Evolutionary conservation across 2,113 vertebrate genomes (phyloP).

Genomic region (Hypanus sabinus): DNA sequence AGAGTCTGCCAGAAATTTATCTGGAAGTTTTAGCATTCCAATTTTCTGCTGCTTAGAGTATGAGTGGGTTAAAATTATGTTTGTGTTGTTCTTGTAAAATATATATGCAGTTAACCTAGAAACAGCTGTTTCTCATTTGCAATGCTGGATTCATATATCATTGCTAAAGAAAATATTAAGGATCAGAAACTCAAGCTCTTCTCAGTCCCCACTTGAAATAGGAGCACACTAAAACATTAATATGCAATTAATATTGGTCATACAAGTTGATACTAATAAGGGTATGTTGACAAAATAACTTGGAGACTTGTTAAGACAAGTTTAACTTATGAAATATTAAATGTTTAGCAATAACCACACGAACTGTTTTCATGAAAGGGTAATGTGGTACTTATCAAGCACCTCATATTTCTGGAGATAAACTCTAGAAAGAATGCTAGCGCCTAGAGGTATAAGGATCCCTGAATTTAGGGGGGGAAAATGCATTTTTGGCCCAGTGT

Average conservation of each 20-base stretch:
- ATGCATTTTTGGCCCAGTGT: neutral
- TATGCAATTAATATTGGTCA: conserved; percentile 11
- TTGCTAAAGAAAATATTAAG: neutral
- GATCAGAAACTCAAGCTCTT: neutral
- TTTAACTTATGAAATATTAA: conserved; percentile 20
- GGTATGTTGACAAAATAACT: conserved; percentile 9
- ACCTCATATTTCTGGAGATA: neutral
- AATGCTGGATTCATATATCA: neutral
- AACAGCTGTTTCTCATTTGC: conserved; percentile 10
- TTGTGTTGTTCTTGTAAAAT: conserved; percentile 5
- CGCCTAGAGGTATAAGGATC: neutral
- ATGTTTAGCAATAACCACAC: neutral
- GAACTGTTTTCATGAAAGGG: neutral
- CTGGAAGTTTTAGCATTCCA: neutral
- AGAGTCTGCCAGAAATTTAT: neutral
- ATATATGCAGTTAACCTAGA: neutral
- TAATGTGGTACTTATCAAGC: conserved; percentile 4
- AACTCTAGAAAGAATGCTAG: neutral
- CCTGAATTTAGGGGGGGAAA: neutral
- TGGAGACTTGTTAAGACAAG: conserved; percentile 19
- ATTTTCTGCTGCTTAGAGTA: neutral
- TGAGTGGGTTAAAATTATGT: neutral
- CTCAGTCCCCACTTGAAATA: conserved; percentile 12
- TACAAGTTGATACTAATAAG: neutral
- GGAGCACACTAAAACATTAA: neutral